These are phyloP conservation scores for Cryptomyrus ogoouensis DNA, from an alignment of 2,113 vertebrate species.

Conservation along the genomic window DNA sequence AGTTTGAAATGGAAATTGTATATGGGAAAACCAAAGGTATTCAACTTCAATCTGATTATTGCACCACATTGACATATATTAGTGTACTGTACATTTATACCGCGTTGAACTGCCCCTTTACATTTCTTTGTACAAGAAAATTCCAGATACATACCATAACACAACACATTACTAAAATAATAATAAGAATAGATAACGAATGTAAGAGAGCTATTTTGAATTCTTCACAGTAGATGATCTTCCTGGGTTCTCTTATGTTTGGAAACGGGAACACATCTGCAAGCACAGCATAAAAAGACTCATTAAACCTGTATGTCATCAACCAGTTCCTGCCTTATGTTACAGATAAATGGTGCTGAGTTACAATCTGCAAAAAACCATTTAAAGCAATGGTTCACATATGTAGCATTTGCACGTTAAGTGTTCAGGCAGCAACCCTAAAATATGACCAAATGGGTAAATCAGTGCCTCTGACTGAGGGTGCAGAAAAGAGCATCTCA, in stretches of 20 bases:
- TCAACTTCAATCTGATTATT: background rate
- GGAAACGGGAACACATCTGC: constrained; percentile 54
- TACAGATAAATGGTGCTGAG: background rate
- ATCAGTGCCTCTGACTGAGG: background rate
- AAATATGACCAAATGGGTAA: background rate
- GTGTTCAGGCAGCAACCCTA: background rate
- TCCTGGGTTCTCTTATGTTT: constrained; percentile 29
- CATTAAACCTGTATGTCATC: background rate
- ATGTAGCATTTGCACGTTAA: background rate
- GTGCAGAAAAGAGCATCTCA: background rate
- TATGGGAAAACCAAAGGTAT: background rate
- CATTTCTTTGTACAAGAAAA: constrained; percentile 4
- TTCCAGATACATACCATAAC: background rate
- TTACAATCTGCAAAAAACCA: background rate
- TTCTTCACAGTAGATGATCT: background rate
- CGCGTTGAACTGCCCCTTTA: background rate
- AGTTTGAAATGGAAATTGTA: background rate
- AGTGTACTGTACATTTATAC: constrained; percentile 9
- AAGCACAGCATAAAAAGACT: background rate
- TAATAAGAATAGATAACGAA: background rate
- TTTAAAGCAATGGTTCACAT: background rate
- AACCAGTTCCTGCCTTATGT: background rate
- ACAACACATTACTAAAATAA: background rate
- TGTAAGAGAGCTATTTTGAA: background rate
- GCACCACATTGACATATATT: constrained; percentile 7